Conservation (phyloP, 2,888 invertebrate species). For the Idaea straminata region DNA sequence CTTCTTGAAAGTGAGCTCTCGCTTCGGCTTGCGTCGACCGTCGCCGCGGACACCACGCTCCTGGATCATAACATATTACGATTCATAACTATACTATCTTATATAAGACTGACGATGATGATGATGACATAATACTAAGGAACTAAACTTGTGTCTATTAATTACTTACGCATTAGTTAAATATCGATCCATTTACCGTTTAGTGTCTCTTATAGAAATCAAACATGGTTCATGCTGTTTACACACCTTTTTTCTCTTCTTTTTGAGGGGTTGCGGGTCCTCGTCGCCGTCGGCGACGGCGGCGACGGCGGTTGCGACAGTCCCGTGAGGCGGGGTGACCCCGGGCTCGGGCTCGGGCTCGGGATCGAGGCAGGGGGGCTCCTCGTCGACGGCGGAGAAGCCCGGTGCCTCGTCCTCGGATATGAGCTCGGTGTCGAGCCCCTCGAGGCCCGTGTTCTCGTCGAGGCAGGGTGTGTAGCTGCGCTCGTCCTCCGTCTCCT, state of each 20-base stretch:
- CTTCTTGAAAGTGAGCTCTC: constrained; percentile 86
- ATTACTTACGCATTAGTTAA: too few relatives aligned
- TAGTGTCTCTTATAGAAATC: too few relatives aligned
- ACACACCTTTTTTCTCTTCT: constrained; percentile 77
- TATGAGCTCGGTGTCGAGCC: constrained; percentile 86
- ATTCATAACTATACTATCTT: too few relatives aligned
- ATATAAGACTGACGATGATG: too few relatives aligned
- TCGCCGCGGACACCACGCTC: too few relatives aligned
- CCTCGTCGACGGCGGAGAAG: constrained; percentile 81
- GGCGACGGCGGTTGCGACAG: constrained; percentile 51
- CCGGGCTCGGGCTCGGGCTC: constrained; percentile 23
- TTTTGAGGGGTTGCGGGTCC: constrained; percentile 50
- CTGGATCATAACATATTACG: too few relatives aligned
- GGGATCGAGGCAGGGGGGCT: constrained; percentile 59
- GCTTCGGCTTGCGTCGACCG: constrained; percentile 53
- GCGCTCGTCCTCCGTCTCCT: constrained; percentile 83
- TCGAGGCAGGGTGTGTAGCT: constrained; percentile 87
- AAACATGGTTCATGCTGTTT: too few relatives aligned
- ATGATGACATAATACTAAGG: too few relatives aligned
- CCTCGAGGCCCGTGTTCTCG: constrained; percentile 81
- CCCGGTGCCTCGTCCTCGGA: constrained; percentile 86
- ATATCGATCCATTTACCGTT: too few relatives aligned
- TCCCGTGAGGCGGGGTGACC: constrained; percentile 49
- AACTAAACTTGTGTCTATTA: too few relatives aligned
- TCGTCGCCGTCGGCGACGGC: constrained; percentile 56